A percentile compares a stretch with the other conserved stretches of the same genome.
Conservation (phyloP, 2,797 vertebrate species). For the Poecilia gillii region DNA sequence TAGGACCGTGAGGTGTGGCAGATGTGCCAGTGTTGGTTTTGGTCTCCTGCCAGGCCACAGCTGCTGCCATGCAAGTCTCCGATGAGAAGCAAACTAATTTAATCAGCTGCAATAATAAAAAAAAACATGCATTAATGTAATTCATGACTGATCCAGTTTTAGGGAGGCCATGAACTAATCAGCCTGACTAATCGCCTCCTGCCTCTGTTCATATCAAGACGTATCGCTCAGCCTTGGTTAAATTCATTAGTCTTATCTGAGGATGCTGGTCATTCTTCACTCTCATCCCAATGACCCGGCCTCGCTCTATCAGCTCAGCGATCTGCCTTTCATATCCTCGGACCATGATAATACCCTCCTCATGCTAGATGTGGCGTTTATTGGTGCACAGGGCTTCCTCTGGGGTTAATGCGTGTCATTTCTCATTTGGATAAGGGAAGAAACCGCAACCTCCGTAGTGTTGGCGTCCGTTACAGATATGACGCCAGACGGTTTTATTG, state of each 20-base stretch:
- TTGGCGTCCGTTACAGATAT: conserved; percentile 47
- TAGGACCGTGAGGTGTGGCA: conserved; percentile 41
- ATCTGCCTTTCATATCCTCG: conserved; percentile 72
- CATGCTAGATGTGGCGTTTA: conserved; percentile 30
- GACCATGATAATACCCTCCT: conserved; percentile 34
- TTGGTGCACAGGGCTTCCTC: conserved; percentile 50
- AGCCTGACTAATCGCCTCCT: conserved; percentile 52
- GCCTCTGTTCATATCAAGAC: conserved; percentile 28
- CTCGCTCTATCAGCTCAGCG: conserved; percentile 55
- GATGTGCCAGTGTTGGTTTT: conserved; percentile 45
- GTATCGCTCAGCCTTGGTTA: conserved; percentile 45
- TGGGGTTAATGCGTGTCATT: conserved; percentile 76
- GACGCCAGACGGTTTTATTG: conserved; percentile 7
- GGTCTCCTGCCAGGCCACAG: conserved; percentile 41
- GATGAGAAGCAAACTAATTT: conserved; percentile 45
- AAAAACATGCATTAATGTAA: conserved; percentile 23
- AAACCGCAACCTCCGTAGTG: conserved; percentile 61
- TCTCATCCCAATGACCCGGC: conserved; percentile 53
- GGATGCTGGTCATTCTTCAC: conserved; percentile 52
- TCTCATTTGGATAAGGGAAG: conserved; percentile 63
- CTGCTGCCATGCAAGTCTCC: conserved; percentile 25
- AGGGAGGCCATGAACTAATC: conserved; percentile 51
- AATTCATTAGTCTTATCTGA: conserved; percentile 73
- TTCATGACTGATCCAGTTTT: conserved; percentile 43
- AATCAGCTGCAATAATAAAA: conserved; percentile 41